Conservation (phyloP, 2,113 vertebrate species). For the Eleginops maclovinus region DNA sequence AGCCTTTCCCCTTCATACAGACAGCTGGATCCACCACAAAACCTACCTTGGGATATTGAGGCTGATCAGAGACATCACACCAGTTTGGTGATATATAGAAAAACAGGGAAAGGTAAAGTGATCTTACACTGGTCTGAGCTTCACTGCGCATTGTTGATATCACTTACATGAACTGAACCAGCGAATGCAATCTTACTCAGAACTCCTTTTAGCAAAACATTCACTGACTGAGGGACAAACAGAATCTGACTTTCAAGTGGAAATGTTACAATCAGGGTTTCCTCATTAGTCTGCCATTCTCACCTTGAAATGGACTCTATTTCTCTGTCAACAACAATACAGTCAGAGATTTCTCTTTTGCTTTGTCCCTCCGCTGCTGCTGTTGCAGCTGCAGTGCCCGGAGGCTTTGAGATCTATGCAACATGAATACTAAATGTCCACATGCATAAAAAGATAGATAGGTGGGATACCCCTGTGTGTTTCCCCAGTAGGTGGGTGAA, state of each 20-base stretch:
- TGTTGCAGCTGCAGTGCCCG: constrained; percentile 49
- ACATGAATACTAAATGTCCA: constrained; percentile 62
- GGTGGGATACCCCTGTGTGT: constrained; percentile 23
- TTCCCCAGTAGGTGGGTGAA: constrained; percentile 4
- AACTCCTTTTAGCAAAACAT: constrained; percentile 22
- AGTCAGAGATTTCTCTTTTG: constrained; percentile 11
- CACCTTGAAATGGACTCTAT: constrained; percentile 26
- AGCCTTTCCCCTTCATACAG: constrained; percentile 8
- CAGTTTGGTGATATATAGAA: constrained; percentile 9
- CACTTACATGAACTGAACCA: constrained; percentile 48
- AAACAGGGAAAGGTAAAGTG: constrained; percentile 32
- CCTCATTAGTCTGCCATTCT: constrained; percentile 22
- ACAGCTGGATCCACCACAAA: neutral
- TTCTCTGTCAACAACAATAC: constrained; percentile 32
- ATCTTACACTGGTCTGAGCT: constrained; percentile 34
- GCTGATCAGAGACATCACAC: constrained; percentile 50
- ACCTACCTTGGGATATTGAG: constrained; percentile 10
- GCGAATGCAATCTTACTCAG: neutral
- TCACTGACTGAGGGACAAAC: constrained; percentile 1
- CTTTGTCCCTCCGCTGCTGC: neutral
- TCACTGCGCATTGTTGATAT: constrained; percentile 51
- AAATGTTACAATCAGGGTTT: constrained; percentile 33
- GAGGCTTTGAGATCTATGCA: constrained; percentile 43
- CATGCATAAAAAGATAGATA: constrained; percentile 8
- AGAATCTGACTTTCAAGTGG: constrained; percentile 2